Evolutionary conservation across 1,140 invertebrate species (phyloP), one percentile per base, ranked within the genome.

Genomic region (Mycetomoellerius zeteki): DNA sequence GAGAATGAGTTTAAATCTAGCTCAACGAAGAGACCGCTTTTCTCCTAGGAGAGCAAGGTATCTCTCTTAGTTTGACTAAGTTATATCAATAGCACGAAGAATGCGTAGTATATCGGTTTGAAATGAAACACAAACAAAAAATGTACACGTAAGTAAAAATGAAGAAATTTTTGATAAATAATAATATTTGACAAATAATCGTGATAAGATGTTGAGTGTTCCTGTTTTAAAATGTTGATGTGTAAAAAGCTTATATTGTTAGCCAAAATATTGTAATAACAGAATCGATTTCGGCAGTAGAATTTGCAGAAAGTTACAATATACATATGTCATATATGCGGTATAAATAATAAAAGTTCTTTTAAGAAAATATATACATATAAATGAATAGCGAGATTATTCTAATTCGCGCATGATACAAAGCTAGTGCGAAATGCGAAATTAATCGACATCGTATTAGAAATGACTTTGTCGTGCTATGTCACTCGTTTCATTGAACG

Each of bases 1-100:
- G 52, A 43, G 37, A 84, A 71, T 14, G 54, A 73, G 37, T 73
- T 84, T 73, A 84, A 84, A 84, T 84, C 54, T 58, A 73, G 54
- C 54, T 56, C 69, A 58, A 82, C 67, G 80, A 73, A 58, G 19
- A 24, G 37, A 58, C 27, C 3, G 30, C 10, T 60, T 24, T 30
- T 65, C 69, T 47, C 30, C 19, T 19, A 73, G 27, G n/a, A 69
- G 21, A 69, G 21, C 65, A 43, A 84, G n/a, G 54, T 58, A 73
- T 47, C 12, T 73, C 37, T 73, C 19, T 47, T 47, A 14, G 24
- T 60, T 73, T 60, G 54, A 60, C 69, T 60, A 33, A 47, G 60
- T 64, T 58, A 27, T 30, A 72, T 82, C 52, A 47, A 73, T 47
- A 58, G 12, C 27, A 56, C 2, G 19, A 3, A 21, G 19, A 30